phyloP scores from a whole-genome alignment of 2,888 invertebrate genomes.

The Vandiemenella viatica region DNA sequence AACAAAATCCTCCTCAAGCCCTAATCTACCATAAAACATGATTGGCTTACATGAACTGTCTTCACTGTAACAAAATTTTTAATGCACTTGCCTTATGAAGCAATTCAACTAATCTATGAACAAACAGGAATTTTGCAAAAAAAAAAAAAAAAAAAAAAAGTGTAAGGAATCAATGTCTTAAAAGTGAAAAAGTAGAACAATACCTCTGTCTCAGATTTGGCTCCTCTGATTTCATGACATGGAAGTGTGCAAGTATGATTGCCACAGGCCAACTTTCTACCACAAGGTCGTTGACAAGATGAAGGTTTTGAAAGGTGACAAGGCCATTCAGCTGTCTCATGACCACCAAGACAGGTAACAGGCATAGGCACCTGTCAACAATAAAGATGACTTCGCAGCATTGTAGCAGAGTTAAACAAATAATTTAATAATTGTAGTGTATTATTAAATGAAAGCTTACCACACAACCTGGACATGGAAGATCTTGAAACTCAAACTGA shows the following conservation, averaged over 20 bases:
- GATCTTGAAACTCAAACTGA: slow-evolving; percentile 23
- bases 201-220: slow-evolving; percentile 18
- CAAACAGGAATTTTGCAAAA: too few relatives aligned
- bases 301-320: slow-evolving; percentile 52
- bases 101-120: too few relatives aligned
- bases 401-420: background rate
- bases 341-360: slow-evolving; percentile 56
- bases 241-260: slow-evolving; percentile 57
- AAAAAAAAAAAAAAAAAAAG: too few relatives aligned
- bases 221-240: slow-evolving; percentile 53
- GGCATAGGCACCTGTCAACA: slow-evolving; percentile 46
- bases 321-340: slow-evolving; percentile 50
- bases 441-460: too few relatives aligned
- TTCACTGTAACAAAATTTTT: too few relatives aligned
- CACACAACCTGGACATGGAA: slow-evolving; percentile 33
- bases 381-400: background rate
- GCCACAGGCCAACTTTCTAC: slow-evolving; percentile 51
- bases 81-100: too few relatives aligned
- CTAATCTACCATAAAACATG: too few relatives aligned
- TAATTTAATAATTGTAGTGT: background rate
- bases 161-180: too few relatives aligned
- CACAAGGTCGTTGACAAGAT: slow-evolving; percentile 70
- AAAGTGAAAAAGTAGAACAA: too few relatives aligned
- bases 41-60: too few relatives aligned
- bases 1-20: too few relatives aligned